phyloP scores from a whole-genome alignment of 2,888 invertebrate genomes.

The Callyntrura guangdongensis region DNA sequence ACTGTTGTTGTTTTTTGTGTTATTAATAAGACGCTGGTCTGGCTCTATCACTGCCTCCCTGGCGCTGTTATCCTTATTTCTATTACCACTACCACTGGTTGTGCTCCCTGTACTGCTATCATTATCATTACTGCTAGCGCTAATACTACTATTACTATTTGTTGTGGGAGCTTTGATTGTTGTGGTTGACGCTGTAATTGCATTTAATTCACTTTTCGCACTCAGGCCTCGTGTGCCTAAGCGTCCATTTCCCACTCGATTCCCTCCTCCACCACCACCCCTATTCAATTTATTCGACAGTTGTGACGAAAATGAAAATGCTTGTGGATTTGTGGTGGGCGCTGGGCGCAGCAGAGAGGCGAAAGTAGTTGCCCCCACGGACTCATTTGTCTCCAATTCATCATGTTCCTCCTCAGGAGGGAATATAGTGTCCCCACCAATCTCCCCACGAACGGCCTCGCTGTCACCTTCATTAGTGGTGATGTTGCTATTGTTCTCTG shows the following conservation, averaged over 20 bases:
- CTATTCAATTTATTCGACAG: conserved; percentile 55
- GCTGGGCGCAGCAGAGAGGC: conserved; percentile 56
- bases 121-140: conserved; percentile 21
- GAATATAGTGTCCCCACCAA: conserved; percentile 62
- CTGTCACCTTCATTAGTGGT: conserved; percentile 42
- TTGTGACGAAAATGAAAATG: conserved; percentile 65
- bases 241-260: neutral
- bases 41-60: neutral
- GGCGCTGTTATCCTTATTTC: too few relatives aligned
- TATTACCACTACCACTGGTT: conserved; percentile 35
- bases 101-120: too few relatives aligned
- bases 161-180: conserved; percentile 10
- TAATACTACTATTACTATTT: too few relatives aligned
- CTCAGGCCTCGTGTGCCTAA: conserved; percentile 70
- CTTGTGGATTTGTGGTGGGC: conserved; percentile 54
- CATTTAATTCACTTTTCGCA: conserved; percentile 70
- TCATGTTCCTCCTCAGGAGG: conserved; percentile 57
- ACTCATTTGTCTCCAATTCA: conserved; percentile 66
- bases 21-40: neutral
- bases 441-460: conserved; percentile 3
- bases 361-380: conserved; percentile 58
- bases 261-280: conserved; percentile 11
- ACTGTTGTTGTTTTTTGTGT: neutral
- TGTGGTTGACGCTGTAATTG: conserved; percentile 61
- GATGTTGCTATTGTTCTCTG: neutral